These are phyloP conservation scores for Amblyteles armatorius DNA, from an alignment of 2,888 invertebrate genomes.

Conservation along the genomic window DNA sequence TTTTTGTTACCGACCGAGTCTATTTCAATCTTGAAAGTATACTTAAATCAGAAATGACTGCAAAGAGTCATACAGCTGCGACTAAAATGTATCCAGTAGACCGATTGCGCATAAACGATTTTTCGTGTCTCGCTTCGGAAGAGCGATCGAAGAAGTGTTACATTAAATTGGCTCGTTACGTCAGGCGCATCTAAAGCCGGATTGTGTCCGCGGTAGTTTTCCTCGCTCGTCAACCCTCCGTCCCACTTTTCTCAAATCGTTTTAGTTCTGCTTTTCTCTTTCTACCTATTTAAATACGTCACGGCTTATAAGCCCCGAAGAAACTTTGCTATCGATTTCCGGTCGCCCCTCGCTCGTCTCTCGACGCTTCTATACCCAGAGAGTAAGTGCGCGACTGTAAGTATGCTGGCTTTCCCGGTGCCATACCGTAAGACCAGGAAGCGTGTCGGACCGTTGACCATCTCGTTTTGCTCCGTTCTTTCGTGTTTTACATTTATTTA, in stretches of 20 bases:
- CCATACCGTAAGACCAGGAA: constrained; percentile 67
- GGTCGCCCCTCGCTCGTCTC: constrained; percentile 30
- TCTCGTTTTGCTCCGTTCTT: constrained; percentile 60
- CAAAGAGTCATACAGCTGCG: background rate
- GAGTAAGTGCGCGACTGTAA: constrained; percentile 16
- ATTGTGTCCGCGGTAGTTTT: constrained; percentile 32
- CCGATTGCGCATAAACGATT: background rate
- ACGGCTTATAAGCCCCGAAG: constrained; percentile 63
- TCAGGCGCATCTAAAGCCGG: constrained; percentile 13
- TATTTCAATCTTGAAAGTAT: background rate
- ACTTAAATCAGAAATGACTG: background rate
- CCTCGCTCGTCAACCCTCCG: constrained; percentile 58
- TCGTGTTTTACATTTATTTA: constrained; percentile 38
- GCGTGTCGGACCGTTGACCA: constrained; percentile 63
- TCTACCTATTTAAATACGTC: constrained; percentile 56
- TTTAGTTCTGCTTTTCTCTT: constrained; percentile 53
- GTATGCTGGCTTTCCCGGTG: constrained; percentile 58
- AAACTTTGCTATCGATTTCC: constrained; percentile 68
- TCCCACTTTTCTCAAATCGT: constrained; percentile 49
- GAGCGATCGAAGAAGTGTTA: constrained; percentile 30
- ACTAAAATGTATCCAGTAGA: background rate
- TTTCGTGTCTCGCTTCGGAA: background rate
- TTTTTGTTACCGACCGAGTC: background rate
- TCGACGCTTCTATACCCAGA: background rate
- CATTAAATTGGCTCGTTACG: constrained; percentile 39